Percentiles rank a stretch among this genome's conserved stretches.
Conservation (phyloP, 2,113 vertebrate species). For the Thalassarche chlororhynchos region DNA sequence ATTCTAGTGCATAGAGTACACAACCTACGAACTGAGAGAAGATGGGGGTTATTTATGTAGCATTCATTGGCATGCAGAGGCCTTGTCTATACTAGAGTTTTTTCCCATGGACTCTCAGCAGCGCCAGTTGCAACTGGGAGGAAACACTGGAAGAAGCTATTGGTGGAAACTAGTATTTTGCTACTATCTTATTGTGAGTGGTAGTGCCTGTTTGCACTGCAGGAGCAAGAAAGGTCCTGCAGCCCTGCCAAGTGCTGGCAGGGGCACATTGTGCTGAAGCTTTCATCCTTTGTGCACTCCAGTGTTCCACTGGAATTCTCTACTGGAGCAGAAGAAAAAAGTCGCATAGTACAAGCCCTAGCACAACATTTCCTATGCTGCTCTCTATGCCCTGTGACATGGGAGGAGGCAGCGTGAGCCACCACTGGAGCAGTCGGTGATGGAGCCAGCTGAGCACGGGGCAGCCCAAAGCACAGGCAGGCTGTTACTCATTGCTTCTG, state of each 20-base stretch:
- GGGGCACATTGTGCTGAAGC: not conserved
- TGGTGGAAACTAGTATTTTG: constrained; percentile 2
- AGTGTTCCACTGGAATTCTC: constrained; percentile 4
- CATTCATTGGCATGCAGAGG: constrained; percentile 43
- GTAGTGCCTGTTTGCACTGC: not conserved
- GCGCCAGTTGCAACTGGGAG: constrained; percentile 36
- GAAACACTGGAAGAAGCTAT: not conserved
- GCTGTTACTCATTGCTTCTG: not conserved
- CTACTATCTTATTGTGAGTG: not conserved
- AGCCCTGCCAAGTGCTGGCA: constrained; percentile 4
- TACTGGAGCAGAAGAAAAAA: not conserved
- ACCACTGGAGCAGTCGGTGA: not conserved
- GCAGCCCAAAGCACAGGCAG: not conserved
- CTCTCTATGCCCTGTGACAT: not conserved
- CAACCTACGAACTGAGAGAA: constrained; percentile 47
- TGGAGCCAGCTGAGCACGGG: not conserved
- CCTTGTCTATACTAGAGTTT: not conserved
- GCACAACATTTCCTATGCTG: not conserved
- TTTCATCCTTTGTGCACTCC: constrained; percentile 30
- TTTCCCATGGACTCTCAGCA: constrained; percentile 52
- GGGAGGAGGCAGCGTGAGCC: not conserved
- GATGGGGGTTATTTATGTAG: constrained; percentile 54
- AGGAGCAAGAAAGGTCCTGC: not conserved
- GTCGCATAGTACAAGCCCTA: not conserved
- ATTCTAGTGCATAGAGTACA: constrained; percentile 41